Percentiles rank a stretch among this genome's conserved stretches.
These are phyloP conservation scores for Condylostylus longicornis DNA, from an alignment of 1,140 invertebrate species.

Conservation along the genomic window DNA sequence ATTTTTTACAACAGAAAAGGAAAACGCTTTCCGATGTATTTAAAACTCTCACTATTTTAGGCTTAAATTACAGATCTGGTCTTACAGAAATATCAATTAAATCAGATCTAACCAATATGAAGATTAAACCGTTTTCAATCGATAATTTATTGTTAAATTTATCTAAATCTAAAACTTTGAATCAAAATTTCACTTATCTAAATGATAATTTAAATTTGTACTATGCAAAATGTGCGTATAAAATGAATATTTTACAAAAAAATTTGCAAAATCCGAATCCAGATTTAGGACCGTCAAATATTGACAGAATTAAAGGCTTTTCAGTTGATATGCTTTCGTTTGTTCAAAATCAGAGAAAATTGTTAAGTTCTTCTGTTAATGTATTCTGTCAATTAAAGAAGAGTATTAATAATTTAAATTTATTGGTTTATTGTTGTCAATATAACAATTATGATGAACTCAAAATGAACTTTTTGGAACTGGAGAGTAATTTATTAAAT, in stretches of 20 bases:
- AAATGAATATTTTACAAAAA: slow-evolving; percentile 40
- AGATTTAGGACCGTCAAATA: slow-evolving; percentile 63
- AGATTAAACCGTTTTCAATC: slow-evolving; percentile 20
- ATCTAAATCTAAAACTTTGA: slow-evolving; percentile 7
- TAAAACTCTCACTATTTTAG: slow-evolving; percentile 52
- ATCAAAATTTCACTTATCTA: slow-evolving; percentile 13
- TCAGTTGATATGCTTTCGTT: slow-evolving; percentile 49
- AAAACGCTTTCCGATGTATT: slow-evolving; percentile 72
- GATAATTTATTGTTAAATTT: slow-evolving; percentile 14
- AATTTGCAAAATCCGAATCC: slow-evolving; percentile 49
- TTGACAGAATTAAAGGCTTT: slow-evolving; percentile 74
- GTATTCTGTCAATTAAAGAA: no score
- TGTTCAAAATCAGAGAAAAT: slow-evolving; percentile 35
- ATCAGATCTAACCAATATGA: slow-evolving; percentile 25
- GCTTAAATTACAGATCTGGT: slow-evolving; percentile 68
- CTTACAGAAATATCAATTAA: slow-evolving; percentile 35
- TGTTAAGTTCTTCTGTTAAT: slow-evolving; percentile 22
- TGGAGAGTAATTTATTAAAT: no score
- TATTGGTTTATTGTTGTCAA: no score
- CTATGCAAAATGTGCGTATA: slow-evolving; percentile 30
- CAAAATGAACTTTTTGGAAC: no score
- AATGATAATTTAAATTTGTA: slow-evolving; percentile 27
- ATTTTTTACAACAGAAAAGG: slow-evolving; percentile 68
- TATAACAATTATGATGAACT: no score
- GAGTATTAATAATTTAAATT: no score